phyloP scores from a whole-genome alignment of 2,797 vertebrate genomes.

The Bryconaethiops microstoma region DNA sequence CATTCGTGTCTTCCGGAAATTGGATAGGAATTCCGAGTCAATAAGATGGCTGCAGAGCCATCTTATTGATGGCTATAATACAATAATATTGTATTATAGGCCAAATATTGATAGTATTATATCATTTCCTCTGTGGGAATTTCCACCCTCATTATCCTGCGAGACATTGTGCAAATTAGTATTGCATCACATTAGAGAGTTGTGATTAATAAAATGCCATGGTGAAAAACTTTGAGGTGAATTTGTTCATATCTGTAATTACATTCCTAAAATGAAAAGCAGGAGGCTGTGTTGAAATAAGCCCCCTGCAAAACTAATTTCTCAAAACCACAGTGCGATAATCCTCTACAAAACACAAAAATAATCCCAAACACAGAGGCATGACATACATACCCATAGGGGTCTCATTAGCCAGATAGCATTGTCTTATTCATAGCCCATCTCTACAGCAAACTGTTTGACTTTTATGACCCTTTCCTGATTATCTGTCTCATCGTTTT shows the following conservation, averaged over 20 bases:
- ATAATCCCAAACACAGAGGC: constrained; percentile 34
- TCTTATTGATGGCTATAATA: too few relatives aligned
- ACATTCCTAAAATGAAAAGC: background rate
- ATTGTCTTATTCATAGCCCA: constrained; percentile 32
- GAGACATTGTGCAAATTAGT: too few relatives aligned
- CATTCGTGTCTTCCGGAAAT: too few relatives aligned
- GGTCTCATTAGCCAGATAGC: constrained; percentile 49
- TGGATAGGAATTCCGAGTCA: too few relatives aligned
- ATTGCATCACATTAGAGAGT: background rate
- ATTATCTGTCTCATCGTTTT: constrained; percentile 31
- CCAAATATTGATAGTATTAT: too few relatives aligned
- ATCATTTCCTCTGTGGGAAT: too few relatives aligned
- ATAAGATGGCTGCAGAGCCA: too few relatives aligned
- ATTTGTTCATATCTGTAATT: background rate
- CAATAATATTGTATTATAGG: too few relatives aligned
- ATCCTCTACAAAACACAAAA: constrained; percentile 30
- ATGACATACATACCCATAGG: constrained; percentile 37
- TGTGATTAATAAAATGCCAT: background rate
- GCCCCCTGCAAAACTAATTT: background rate
- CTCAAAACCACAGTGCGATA: constrained; percentile 14
- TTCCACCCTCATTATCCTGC: too few relatives aligned
- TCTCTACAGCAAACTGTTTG: constrained; percentile 20
- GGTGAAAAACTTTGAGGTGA: background rate
- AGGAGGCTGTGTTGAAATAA: background rate
- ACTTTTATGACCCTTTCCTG: constrained; percentile 12